Evolutionary conservation across 2,113 vertebrate species (phyloP).

Genomic region (Carlito syrichta): DNA sequence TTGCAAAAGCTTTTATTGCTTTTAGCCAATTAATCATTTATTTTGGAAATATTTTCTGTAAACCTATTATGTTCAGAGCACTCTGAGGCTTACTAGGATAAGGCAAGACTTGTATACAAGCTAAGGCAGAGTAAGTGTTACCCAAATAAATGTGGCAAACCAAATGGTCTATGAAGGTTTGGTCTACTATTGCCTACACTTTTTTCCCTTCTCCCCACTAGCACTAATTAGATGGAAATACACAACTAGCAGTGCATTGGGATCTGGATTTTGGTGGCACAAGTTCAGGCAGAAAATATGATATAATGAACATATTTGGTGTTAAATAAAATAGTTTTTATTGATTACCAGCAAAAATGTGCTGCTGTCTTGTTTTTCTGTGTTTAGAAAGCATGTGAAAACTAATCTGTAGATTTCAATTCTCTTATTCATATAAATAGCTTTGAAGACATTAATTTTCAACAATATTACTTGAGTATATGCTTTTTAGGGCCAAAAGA

Average conservation of each 20-base stretch:
- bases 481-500: not conserved
- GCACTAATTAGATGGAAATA: not conserved
- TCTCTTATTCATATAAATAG: not conserved
- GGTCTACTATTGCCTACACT: not conserved
- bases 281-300: not conserved
- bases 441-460: constrained; percentile 34
- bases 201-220: not conserved
- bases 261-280: not conserved
- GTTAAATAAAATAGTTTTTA: constrained; percentile 23
- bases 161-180: not conserved
- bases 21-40: constrained; percentile 23
- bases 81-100: not conserved
- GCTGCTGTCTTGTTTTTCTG: not conserved
- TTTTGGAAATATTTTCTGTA: constrained; percentile 21
- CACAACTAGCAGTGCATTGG: not conserved
- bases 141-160: not conserved
- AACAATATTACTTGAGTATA: not conserved
- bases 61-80: not conserved
- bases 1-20: not conserved
- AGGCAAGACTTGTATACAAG: not conserved
- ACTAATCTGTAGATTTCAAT: not conserved
- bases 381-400: constrained; percentile 13
- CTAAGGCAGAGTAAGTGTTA: not conserved
- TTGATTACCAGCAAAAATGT: not conserved
- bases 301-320: not conserved